Conservation (phyloP, 2,113 vertebrate genomes). For the Sturnus vulgaris region DNA sequence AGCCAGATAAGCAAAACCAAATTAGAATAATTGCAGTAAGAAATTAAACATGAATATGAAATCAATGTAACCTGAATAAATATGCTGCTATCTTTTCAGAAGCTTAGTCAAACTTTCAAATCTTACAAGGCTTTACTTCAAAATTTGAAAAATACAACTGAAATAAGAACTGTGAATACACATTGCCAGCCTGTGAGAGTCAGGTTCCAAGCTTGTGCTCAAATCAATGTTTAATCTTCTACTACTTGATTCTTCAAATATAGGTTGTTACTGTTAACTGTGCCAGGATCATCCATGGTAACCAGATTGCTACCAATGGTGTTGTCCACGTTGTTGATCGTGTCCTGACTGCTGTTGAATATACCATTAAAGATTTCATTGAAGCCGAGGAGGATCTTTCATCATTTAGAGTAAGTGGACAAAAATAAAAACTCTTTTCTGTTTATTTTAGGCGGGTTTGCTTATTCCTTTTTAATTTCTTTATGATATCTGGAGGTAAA, state of each 20-base stretch:
- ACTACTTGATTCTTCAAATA: not conserved
- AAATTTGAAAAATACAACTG: not conserved
- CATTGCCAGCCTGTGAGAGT: not conserved
- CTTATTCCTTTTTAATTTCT: not conserved
- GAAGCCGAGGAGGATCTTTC: slow-evolving; percentile 86
- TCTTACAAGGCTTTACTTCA: not conserved
- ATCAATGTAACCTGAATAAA: not conserved
- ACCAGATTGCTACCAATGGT: slow-evolving; percentile 96
- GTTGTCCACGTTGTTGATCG: slow-evolving; percentile 95
- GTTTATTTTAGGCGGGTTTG: accelerated
- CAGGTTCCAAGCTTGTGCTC: not conserved
- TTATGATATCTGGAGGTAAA: not conserved
- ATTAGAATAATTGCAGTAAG: not conserved
- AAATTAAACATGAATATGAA: not conserved
- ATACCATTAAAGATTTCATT: slow-evolving; percentile 84
- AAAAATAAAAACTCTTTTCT: not conserved
- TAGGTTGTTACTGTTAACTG: slow-evolving; percentile 98
- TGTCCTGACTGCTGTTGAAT: slow-evolving; percentile 85
- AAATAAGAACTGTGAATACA: not conserved
- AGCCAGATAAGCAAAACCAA: not conserved
- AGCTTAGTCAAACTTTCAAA: not conserved
- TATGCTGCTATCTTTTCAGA: not conserved
- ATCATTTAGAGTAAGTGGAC: slow-evolving; percentile 78
- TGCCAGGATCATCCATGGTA: slow-evolving; percentile 90
- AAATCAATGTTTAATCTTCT: not conserved